A percentile compares a stretch with the other conserved stretches of the same genome.
Conservation (phyloP, 2,113 vertebrate genomes). For the Catharus bicknelli region DNA sequence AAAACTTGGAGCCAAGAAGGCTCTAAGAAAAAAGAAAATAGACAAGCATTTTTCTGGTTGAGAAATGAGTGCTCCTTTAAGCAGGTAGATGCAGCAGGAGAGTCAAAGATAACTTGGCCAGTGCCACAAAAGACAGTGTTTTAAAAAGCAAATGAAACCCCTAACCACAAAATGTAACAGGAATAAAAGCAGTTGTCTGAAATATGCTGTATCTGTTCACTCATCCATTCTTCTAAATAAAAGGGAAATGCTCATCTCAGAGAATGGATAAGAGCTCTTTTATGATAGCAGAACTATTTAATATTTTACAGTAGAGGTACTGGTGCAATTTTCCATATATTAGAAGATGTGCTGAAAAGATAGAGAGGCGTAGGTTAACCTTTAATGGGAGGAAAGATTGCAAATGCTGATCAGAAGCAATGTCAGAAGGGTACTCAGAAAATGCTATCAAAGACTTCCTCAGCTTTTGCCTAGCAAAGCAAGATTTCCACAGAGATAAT, state of each 20-base stretch:
- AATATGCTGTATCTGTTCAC: not conserved
- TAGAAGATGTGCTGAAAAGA: not conserved
- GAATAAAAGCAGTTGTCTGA: not conserved
- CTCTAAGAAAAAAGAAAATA: not conserved
- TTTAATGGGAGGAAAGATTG: conserved; percentile 9
- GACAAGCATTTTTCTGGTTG: not conserved
- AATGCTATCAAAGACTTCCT: not conserved
- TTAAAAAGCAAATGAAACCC: not conserved
- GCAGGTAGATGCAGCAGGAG: not conserved
- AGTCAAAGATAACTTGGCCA: not conserved
- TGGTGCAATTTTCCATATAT: not conserved
- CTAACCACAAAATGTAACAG: not conserved
- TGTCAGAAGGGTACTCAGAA: not conserved
- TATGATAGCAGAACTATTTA: not conserved
- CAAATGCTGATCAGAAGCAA: conserved; percentile 6
- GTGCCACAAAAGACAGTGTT: not conserved
- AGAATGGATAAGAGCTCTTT: not conserved
- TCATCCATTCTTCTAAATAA: not conserved
- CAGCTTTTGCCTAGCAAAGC: not conserved
- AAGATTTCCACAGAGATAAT: conserved; percentile 1
- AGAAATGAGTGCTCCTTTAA: not conserved
- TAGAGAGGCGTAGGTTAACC: not conserved
- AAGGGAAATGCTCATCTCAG: not conserved
- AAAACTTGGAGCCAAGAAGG: not conserved
- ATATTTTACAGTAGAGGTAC: not conserved